A percentile compares a stretch with the other conserved stretches of the same genome.
phyloP scores from a whole-genome alignment of 1,140 invertebrate species.

The Acyrthosiphon pisum region DNA sequence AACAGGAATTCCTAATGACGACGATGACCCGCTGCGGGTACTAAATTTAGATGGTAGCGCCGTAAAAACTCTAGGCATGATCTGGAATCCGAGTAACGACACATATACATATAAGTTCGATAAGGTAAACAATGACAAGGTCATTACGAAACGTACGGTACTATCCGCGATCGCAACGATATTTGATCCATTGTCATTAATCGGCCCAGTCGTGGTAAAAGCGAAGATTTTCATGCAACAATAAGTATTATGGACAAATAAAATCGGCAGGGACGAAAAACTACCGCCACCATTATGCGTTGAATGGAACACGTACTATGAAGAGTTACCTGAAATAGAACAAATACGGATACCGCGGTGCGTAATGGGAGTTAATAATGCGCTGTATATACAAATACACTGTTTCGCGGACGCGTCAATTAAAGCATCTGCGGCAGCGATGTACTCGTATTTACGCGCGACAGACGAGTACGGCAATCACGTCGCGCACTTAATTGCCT shows the following conservation, averaged over 20 bases:
- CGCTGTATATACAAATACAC: not conserved
- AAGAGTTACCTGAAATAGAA: slow-evolving; percentile 14
- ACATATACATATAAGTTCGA: not conserved
- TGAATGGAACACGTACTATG: slow-evolving; percentile 45
- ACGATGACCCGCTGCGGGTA: not conserved
- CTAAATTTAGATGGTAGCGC: not conserved
- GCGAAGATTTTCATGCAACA: slow-evolving; percentile 59
- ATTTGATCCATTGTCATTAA: slow-evolving; percentile 59
- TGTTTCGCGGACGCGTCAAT: slow-evolving; percentile 49
- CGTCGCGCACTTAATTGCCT: not conserved
- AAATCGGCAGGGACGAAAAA: slow-evolving; percentile 56
- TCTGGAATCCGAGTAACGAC: not conserved
- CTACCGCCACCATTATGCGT: not conserved
- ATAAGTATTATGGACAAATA: slow-evolving; percentile 58
- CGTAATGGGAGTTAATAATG: not conserved
- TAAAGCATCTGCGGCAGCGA: slow-evolving; percentile 26
- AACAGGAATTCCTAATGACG: not conserved
- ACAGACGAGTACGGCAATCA: not conserved
- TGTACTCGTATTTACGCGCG: slow-evolving; percentile 51
- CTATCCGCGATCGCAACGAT: slow-evolving; percentile 58
- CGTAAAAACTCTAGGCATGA: not conserved
- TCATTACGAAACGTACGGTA: slow-evolving; percentile 57
- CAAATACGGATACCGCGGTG: slow-evolving; percentile 54
- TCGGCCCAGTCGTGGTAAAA: slow-evolving; percentile 53
- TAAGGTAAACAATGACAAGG: not conserved